phyloP scores from a whole-genome alignment of 2,888 invertebrate genomes.

The Agonopterix arenella region DNA sequence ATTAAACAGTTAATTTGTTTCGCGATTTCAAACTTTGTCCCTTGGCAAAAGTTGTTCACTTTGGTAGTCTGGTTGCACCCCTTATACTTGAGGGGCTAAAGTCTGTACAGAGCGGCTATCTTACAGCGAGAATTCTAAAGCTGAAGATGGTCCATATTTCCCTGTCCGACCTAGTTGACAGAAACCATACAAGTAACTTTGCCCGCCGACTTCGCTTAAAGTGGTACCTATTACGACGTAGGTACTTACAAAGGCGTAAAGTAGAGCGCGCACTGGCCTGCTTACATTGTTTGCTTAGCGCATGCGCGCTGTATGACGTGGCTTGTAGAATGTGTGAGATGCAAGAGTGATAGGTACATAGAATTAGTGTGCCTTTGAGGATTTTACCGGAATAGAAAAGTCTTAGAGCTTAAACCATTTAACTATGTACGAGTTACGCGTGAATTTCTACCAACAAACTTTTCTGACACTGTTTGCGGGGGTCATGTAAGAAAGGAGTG shows the following conservation, averaged over 20 bases:
- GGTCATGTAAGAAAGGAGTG: no score
- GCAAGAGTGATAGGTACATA: constrained; percentile 8
- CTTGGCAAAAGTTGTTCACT: no score
- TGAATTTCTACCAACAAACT: no score
- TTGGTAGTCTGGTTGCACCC: no score
- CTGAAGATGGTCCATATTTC: neutral
- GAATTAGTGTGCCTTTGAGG: neutral
- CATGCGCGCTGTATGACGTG: constrained; percentile 13
- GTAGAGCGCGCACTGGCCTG: constrained; percentile 15
- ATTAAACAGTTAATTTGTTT: no score
- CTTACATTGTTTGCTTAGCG: constrained; percentile 17
- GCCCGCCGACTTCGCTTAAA: constrained; percentile 4
- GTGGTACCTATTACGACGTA: constrained; percentile 1
- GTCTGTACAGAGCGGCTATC: no score
- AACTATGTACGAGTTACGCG: no score
- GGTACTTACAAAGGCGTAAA: constrained; percentile 7
- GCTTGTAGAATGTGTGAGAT: constrained; percentile 10
- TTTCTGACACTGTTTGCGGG: no score
- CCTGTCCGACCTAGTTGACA: constrained; percentile 7
- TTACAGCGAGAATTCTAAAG: no score
- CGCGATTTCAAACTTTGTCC: no score
- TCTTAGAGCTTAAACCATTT: no score
- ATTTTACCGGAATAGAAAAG: neutral
- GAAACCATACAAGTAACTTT: constrained; percentile 8
- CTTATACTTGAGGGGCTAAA: no score